Evolutionary conservation across 92 coral and sea anemone species (phyloP).

Genomic region (Palythoa grandiflora): DNA sequence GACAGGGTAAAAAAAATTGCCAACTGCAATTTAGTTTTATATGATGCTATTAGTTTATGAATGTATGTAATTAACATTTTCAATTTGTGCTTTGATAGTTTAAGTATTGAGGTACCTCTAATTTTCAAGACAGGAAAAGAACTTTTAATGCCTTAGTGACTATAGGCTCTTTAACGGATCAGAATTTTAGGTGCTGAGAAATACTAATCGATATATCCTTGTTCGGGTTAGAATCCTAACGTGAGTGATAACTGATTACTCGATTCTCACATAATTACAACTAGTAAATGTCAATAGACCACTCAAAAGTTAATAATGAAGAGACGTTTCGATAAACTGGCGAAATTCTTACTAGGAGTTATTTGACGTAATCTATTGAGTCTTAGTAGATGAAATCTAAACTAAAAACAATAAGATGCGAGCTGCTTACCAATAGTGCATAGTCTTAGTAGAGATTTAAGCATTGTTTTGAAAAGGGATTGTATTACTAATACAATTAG

Average conservation of each 20-base stretch:
- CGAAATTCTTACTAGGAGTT: not conserved
- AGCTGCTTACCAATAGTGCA: too few relatives aligned
- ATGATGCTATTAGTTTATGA: too few relatives aligned
- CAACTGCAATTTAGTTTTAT: too few relatives aligned
- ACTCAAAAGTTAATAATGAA: not conserved
- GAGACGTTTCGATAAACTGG: not conserved
- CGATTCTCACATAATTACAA: conserved; percentile 10
- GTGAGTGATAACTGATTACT: not conserved
- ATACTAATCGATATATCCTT: not conserved
- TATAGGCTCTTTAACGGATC: too few relatives aligned
- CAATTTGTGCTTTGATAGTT: too few relatives aligned
- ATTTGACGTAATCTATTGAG: not conserved
- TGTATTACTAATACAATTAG: not conserved
- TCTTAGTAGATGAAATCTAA: not conserved
- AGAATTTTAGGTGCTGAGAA: not conserved
- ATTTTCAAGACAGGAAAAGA: too few relatives aligned
- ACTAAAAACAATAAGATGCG: not conserved
- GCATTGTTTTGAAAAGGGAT: not conserved
- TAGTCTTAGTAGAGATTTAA: not conserved
- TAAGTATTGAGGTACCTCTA: too few relatives aligned
- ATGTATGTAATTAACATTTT: too few relatives aligned
- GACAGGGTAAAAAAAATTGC: too few relatives aligned
- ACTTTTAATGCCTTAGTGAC: not conserved
- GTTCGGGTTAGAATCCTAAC: too few relatives aligned
- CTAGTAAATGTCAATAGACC: not conserved